phyloP scores from a whole-genome alignment of 2,113 vertebrate species.

The Sus scrofa region T2T-Sscrofa CM000817.6:138796001-138796500 shows the following conservation, averaged over 20 bases:
- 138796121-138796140: neutral
- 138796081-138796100: too few species aligned
- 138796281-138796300: neutral
- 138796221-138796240: neutral
- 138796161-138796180: neutral
- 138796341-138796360: neutral
- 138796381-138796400: neutral
- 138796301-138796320: neutral
- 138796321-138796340: neutral
- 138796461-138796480: neutral
- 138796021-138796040: neutral
- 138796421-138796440: neutral
- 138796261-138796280: neutral
- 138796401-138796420: neutral
- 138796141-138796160: neutral
- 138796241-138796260: neutral
- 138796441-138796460: neutral
- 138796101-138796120: neutral
- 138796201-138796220: neutral
- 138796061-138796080: neutral
- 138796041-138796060: neutral
- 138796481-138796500: neutral
- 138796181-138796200: neutral
- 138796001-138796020: neutral
- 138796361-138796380: neutral